A percentile compares a stretch with the other conserved stretches of the same genome.
Evolutionary conservation across 2,113 vertebrate species (phyloP).

Genomic region (Hippocampus abdominalis): DNA sequence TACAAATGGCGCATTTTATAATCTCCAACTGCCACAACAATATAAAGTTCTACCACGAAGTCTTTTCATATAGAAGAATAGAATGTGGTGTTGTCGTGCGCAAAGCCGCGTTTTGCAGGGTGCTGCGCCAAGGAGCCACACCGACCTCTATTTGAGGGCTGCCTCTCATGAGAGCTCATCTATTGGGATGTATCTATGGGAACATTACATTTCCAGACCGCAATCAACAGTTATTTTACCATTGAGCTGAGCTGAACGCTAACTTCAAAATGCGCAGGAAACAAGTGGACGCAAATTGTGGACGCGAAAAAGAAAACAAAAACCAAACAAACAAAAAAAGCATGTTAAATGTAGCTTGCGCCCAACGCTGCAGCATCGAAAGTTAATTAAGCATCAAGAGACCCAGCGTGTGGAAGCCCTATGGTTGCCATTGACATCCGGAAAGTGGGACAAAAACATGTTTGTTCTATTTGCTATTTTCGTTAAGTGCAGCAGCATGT

Average conservation of each 20-base stretch:
- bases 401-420: conserved; percentile 30
- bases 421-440: conserved; percentile 27
- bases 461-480: conserved; percentile 55
- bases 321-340: not conserved
- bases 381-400: conserved; percentile 70
- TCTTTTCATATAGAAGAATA: no score
- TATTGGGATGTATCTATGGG: conserved; percentile 73
- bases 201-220: conserved; percentile 44
- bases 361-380: conserved; percentile 6
- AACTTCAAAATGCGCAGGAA: not conserved
- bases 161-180: conserved; percentile 53
- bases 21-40: no score
- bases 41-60: no score
- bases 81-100: no score
- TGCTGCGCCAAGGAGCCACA: conserved; percentile 16
- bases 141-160: conserved; percentile 3
- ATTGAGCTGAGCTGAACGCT: conserved; percentile 4
- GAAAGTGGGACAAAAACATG: conserved; percentile 55
- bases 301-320: not conserved
- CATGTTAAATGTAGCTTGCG: not conserved
- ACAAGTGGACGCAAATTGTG: not conserved
- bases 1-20: not conserved
- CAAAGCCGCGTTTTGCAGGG: conserved; percentile 7
- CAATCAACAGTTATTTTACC: conserved; percentile 24
- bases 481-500: conserved; percentile 40